phyloP scores from a whole-genome alignment of 1,140 invertebrate species.

The Dreissena polymorpha region DNA sequence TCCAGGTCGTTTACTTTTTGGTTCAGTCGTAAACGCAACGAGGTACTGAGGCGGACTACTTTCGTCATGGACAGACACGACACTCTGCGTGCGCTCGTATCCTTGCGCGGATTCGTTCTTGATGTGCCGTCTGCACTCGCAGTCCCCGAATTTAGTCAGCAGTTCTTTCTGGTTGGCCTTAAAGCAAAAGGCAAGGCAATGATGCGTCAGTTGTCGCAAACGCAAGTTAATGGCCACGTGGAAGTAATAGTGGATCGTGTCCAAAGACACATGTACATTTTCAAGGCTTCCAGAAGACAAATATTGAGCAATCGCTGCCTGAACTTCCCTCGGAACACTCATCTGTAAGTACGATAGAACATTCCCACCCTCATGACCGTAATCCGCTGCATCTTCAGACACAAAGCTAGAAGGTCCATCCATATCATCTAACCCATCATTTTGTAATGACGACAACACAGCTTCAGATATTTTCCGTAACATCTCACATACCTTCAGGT shows the following conservation, averaged over 20 bases:
- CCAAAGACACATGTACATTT: slow-evolving; percentile 17
- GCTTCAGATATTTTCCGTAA: too few species aligned
- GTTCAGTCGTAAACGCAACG: slow-evolving; percentile 15
- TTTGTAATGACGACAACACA: too few species aligned
- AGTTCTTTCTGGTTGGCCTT: slow-evolving; percentile 13
- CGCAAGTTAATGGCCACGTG: slow-evolving; percentile 28
- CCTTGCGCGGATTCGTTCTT: slow-evolving; percentile 11
- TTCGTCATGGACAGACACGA: slow-evolving; percentile 35
- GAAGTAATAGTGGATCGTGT: slow-evolving; percentile 43
- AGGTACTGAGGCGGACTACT: slow-evolving; percentile 33
- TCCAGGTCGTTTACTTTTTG: not conserved
- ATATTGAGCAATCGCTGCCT: slow-evolving; percentile 33
- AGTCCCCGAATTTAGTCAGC: slow-evolving; percentile 20
- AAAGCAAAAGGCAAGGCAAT: slow-evolving; percentile 32
- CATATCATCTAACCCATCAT: not conserved
- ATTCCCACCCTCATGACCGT: not conserved
- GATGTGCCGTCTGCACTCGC: slow-evolving; percentile 15
- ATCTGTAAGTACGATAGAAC: slow-evolving; percentile 29
- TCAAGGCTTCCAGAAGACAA: slow-evolving; percentile 36
- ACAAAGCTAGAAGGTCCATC: not conserved
- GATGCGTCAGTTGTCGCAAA: slow-evolving; percentile 25
- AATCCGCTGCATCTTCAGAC: not conserved
- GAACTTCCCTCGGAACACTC: slow-evolving; percentile 4
- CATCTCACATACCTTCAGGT: too few species aligned
- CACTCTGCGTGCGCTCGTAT: slow-evolving; percentile 27